Evolutionary conservation across 2,888 invertebrate species (phyloP).

Genomic region (Tortricodes alternella): DNA sequence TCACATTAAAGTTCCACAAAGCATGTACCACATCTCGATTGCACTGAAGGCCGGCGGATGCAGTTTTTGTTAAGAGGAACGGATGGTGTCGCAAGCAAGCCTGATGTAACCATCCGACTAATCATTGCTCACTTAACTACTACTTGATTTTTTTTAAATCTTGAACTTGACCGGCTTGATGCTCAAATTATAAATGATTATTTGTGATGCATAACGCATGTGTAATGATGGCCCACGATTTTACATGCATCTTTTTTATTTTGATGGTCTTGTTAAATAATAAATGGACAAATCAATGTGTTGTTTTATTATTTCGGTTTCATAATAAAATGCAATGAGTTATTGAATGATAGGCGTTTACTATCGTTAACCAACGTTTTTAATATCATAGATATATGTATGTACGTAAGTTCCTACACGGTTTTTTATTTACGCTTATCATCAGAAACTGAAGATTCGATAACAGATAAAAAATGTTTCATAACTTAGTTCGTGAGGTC

Average conservation of each 20-base stretch:
- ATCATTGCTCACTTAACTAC: slow-evolving; percentile 46
- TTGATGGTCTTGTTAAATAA: slow-evolving; percentile 9
- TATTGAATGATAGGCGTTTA: too few species aligned
- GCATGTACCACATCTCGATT: slow-evolving; percentile 9
- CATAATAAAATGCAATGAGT: too few species aligned
- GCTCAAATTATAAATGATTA: slow-evolving; percentile 41
- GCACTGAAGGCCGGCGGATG: slow-evolving; percentile 46
- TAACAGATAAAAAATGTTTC: slow-evolving; percentile 36
- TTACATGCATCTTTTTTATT: slow-evolving; percentile 14
- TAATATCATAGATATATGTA: too few species aligned
- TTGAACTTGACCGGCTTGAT: slow-evolving; percentile 63
- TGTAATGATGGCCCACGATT: slow-evolving; percentile 19
- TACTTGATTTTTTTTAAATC: slow-evolving; percentile 42
- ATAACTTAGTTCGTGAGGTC: slow-evolving; percentile 62
- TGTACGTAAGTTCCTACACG: too few species aligned
- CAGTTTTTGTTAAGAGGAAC: slow-evolving; percentile 60
- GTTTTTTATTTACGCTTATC: too few species aligned
- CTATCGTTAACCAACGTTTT: too few species aligned
- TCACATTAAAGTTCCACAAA: slow-evolving; percentile 44
- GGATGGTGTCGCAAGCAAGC: slow-evolving; percentile 56
- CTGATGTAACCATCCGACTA: slow-evolving; percentile 50
- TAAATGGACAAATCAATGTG: not conserved
- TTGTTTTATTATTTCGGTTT: not conserved
- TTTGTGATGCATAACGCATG: slow-evolving; percentile 42
- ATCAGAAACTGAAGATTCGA: too few species aligned